Base-by-base conservation (phyloP, 2,113 vertebrate genomes). In the Catharus minimus region DNA sequence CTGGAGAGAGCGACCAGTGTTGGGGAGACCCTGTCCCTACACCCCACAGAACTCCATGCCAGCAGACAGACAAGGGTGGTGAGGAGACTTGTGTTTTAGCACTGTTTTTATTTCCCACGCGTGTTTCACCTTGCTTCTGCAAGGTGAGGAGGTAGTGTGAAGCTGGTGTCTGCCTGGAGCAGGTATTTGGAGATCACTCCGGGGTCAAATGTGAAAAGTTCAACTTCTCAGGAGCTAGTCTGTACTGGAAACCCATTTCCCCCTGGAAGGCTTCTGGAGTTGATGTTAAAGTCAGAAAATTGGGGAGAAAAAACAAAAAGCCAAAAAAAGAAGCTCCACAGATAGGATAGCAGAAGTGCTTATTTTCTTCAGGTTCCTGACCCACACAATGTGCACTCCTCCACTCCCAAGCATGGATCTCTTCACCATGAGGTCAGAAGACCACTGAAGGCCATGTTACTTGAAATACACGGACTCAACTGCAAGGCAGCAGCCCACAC, bases 1-100 rank as follows among this genome's bases (percentile, higher is more conserved):
- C 41, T 26, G 15, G 10, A 61, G 21, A 46, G 9, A 32, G 41
- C 18, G 17, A 47, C 11, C 7, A 33, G 17, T 0, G 0, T 2
- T 33, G 17, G 33, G 22, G 17, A 24, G 26, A 26, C 12, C 13
- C 11, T 17, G n/a, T 26, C 38, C 18, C 18, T 28, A 32, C 39
- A 52, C 17, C 17, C 28, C 27, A 49, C 13, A 13, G 44, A 79
- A 47, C 12, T 7, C 36, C 8, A 7, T 0, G 0, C 9, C 13
- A 38, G 15, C 41, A n/a, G 57, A 22, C 47, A 23, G 44, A 13
- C 3, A 11, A 39, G 22, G 15, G 20, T 15, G 49, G 5, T 24
- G 36, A 15, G 16, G 28, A 65, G 5, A 7, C 1, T 41, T 27
- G 1, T 26, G 27, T 44, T 53, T 60, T 32, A 50, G 36, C 16